Evolutionary conservation across 2,797 vertebrate species (phyloP).

Genomic region (Nyctibius grandis): DNA sequence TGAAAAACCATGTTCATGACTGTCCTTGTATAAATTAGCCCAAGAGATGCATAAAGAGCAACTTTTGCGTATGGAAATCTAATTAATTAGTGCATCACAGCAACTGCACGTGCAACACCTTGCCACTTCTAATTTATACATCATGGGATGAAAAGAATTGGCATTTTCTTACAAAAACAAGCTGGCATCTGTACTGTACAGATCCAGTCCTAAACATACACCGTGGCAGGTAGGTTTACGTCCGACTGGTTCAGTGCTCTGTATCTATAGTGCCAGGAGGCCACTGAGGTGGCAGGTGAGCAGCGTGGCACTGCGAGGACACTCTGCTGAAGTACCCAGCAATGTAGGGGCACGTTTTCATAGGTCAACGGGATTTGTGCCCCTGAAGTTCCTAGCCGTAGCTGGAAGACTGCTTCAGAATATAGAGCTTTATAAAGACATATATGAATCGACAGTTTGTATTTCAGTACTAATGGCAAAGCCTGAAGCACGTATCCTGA

Average conservation of each 20-base stretch:
- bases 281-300: neutral
- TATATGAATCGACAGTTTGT: neutral
- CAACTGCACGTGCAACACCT: neutral
- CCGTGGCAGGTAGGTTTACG: neutral
- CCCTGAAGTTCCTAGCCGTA: neutral
- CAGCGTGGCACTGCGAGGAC: rapidly evolving
- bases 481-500: neutral
- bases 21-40: neutral
- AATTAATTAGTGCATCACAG: neutral
- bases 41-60: neutral
- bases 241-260: neutral
- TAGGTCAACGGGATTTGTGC: neutral
- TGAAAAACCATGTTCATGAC: neutral
- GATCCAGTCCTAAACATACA: neutral
- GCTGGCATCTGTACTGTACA: neutral
- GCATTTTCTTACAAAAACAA: neutral
- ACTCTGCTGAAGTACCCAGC: neutral
- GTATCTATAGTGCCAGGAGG: neutral
- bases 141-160: neutral
- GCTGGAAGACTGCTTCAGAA: neutral
- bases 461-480: neutral
- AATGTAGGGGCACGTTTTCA: neutral
- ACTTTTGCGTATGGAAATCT: neutral
- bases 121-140: neutral
- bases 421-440: neutral